Evolutionary conservation across 2,888 invertebrate species (phyloP).

Genomic region (Nomada hirtipes): DNA sequence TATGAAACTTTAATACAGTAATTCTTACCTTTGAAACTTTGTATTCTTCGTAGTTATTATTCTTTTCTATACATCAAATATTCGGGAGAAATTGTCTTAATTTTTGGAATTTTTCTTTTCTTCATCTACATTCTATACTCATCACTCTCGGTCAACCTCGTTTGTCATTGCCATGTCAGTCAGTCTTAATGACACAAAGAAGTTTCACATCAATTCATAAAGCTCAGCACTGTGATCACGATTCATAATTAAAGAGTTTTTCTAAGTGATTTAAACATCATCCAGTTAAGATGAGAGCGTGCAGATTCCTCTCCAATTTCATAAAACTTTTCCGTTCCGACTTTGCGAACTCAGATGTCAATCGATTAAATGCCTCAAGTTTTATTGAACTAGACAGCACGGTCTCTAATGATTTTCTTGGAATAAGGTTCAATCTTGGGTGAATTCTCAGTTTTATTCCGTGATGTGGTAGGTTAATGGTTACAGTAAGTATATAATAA

Average conservation of each 20-base stretch:
- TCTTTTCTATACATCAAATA: too few relatives aligned
- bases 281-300: slow-evolving; percentile 1
- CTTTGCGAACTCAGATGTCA: neutral
- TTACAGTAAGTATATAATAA: too few relatives aligned
- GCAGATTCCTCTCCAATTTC: neutral
- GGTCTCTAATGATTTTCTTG: neutral
- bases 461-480: too few relatives aligned
- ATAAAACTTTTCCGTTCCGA: neutral
- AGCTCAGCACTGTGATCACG: neutral
- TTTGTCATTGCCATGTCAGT: neutral
- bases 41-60: neutral
- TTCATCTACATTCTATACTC: too few relatives aligned
- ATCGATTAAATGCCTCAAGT: slow-evolving; percentile 1
- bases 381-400: neutral
- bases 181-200: neutral
- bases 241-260: slow-evolving; percentile 10
- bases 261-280: neutral
- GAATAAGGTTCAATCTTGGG: neutral
- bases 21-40: neutral
- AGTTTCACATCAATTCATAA: neutral
- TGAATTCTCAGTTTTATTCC: neutral
- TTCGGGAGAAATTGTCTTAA: too few relatives aligned
- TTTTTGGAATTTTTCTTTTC: too few relatives aligned
- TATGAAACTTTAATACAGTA: too few relatives aligned
- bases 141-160: neutral